phyloP scores from a whole-genome alignment of 2,113 vertebrate genomes.

The Dunckerocampus dactyliophorus region DNA sequence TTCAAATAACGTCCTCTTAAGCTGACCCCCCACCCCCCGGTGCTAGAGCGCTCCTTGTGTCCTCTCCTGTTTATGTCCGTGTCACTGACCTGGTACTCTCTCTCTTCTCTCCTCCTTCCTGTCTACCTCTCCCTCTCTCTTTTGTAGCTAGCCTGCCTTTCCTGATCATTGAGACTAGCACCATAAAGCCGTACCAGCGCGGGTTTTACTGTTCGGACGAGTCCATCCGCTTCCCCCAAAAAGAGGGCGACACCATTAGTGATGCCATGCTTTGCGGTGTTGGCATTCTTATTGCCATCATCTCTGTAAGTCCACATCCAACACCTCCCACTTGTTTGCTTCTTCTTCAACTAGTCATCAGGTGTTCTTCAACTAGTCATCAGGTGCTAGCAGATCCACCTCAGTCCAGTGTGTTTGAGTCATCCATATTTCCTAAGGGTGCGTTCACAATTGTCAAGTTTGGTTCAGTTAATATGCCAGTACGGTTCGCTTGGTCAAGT shows the following conservation, averaged over 20 bases:
- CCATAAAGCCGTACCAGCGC: slow-evolving; percentile 89
- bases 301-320: slow-evolving; percentile 82
- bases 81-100: slow-evolving; percentile 63
- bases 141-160: slow-evolving; percentile 92
- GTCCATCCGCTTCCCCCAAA: slow-evolving; percentile 94
- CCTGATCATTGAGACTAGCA: slow-evolving; percentile 98
- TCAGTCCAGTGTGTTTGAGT: neutral
- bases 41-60: slow-evolving; percentile 62
- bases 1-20: slow-evolving; percentile 15
- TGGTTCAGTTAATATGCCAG: too few relatives aligned
- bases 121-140: slow-evolving; percentile 51
- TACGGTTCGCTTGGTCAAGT: too few relatives aligned
- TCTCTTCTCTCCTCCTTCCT: slow-evolving; percentile 51
- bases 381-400: neutral
- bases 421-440: too few relatives aligned
- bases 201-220: slow-evolving; percentile 81
- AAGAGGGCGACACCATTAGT: slow-evolving; percentile 93
- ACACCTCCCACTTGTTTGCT: slow-evolving; percentile 40
- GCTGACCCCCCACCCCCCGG: slow-evolving; percentile 34
- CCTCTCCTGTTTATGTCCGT: slow-evolving; percentile 63
- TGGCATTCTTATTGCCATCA: slow-evolving; percentile 93
- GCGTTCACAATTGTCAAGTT: too few relatives aligned
- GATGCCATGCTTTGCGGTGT: slow-evolving; percentile 92
- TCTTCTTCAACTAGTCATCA: slow-evolving; percentile 3
- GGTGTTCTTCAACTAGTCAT: slow-evolving; percentile 1